Evolutionary conservation across 1,140 invertebrate species (phyloP).

Genomic region (Drosophila ohnishii): DNA sequence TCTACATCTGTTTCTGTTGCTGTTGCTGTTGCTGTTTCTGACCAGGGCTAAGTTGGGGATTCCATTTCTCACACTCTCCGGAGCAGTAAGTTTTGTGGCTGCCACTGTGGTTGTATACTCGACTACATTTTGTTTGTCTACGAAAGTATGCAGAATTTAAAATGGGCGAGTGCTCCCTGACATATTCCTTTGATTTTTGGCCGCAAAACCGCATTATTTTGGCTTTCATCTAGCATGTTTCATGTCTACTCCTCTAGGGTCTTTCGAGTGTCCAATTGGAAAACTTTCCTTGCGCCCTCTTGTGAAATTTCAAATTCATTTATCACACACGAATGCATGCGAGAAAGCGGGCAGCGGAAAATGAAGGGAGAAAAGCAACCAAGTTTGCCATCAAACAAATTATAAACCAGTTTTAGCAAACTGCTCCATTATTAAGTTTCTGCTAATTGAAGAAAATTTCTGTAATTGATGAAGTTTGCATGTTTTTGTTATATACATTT

Average conservation of each 20-base stretch:
- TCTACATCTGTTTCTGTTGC: neutral
- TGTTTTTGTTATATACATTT: conserved; percentile 24
- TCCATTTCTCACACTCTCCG: conserved; percentile 11
- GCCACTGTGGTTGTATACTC: conserved; percentile 55
- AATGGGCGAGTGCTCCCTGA: conserved; percentile 17
- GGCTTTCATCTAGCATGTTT: conserved; percentile 36
- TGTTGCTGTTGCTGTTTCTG: conserved; percentile 6
- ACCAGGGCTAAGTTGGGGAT: neutral
- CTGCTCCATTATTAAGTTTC: conserved; percentile 52
- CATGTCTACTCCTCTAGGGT: conserved; percentile 17
- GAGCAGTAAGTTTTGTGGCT: conserved; percentile 58
- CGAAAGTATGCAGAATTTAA: conserved; percentile 32
- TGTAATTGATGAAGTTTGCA: conserved; percentile 44
- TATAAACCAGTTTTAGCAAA: conserved; percentile 43
- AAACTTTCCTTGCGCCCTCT: conserved; percentile 41
- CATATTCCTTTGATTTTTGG: conserved; percentile 68
- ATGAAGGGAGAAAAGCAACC: neutral
- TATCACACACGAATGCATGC: conserved; percentile 53
- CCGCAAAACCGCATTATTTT: conserved; percentile 72
- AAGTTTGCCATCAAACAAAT: conserved; percentile 48
- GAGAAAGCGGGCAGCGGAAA: conserved; percentile 5
- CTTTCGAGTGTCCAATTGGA: conserved; percentile 40
- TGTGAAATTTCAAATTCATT: conserved; percentile 54
- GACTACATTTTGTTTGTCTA: conserved; percentile 60
- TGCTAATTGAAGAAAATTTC: conserved; percentile 58